These are phyloP conservation scores for Eriosoma lanigerum DNA, from an alignment of 1,140 invertebrate species.

Conservation along the genomic window DNA sequence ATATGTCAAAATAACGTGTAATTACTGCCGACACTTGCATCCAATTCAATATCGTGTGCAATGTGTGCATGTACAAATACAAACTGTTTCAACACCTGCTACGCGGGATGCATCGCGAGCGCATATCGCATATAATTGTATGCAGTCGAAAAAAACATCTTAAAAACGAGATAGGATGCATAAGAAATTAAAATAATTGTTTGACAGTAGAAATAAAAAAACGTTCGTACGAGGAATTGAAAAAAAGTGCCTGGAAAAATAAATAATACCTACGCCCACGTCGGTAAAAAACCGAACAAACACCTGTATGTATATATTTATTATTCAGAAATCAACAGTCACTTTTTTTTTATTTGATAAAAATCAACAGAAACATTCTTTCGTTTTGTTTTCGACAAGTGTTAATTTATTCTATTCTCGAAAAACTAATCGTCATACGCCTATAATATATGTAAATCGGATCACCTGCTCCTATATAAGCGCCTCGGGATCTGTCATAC, in stretches of 20 bases:
- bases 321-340: constrained; percentile 22
- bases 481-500: background rate
- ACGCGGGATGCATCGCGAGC: constrained; percentile 15
- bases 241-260: constrained; percentile 12
- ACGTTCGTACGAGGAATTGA: background rate
- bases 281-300: constrained; percentile 19
- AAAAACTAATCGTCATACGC: background rate
- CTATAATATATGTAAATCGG: constrained; percentile 31
- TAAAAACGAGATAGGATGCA: background rate
- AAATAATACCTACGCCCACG: constrained; percentile 38
- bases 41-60: constrained; percentile 27
- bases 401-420: constrained; percentile 32
- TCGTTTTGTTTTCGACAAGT: constrained; percentile 44
- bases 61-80: no score
- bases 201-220: constrained; percentile 17
- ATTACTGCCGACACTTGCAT: constrained; percentile 44
- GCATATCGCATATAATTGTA: constrained; percentile 14
- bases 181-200: constrained; percentile 41
- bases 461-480: constrained; percentile 26
- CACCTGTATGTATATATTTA: constrained; percentile 20
- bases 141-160: background rate
- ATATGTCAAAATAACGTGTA: constrained; percentile 18
- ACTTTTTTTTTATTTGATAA: constrained; percentile 20
- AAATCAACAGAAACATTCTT: constrained; percentile 34
- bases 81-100: constrained; percentile 30